Percentiles rank a stretch among this genome's conserved stretches.
Conservation (phyloP, 2,888 invertebrate species). For the Carterocephalus palaemon region DNA sequence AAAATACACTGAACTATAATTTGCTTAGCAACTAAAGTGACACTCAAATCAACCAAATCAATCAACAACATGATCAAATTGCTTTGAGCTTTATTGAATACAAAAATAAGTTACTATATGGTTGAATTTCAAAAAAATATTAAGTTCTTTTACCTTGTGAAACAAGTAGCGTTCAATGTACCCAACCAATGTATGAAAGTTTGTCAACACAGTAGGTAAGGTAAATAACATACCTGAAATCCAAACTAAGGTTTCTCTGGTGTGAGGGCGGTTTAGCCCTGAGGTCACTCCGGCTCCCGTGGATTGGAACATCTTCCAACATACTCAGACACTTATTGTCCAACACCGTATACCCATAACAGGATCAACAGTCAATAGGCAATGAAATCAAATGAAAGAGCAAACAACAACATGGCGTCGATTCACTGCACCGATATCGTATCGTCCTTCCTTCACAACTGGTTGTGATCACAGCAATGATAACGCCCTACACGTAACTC, state of each 20-base stretch:
- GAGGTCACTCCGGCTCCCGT: conserved; percentile 67
- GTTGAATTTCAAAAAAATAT: too few species aligned
- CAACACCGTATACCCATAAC: conserved; percentile 65
- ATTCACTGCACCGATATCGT: conserved; percentile 35
- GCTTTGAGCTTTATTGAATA: too few species aligned
- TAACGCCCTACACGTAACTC: too few species aligned
- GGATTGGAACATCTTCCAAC: conserved; percentile 77
- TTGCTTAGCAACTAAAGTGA: neutral
- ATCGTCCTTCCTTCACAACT: conserved; percentile 29
- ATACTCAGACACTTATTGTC: conserved; percentile 64
- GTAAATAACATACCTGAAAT: conserved; percentile 86
- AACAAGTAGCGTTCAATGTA: too few species aligned
- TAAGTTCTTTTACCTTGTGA: too few species aligned
- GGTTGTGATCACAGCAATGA: too few species aligned
- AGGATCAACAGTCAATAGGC: conserved; percentile 38
- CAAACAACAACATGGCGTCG: conserved; percentile 77
- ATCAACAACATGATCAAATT: too few species aligned
- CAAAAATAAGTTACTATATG: too few species aligned
- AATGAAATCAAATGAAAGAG: conserved; percentile 62
- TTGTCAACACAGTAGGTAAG: conserved; percentile 15
- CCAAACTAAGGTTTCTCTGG: conserved; percentile 93
- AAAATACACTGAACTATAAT: too few species aligned
- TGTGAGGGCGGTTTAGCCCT: conserved; percentile 76
- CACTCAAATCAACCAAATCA: too few species aligned
- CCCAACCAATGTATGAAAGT: conserved; percentile 1